Percentiles rank a stretch among this genome's conserved stretches.
Conservation (phyloP, 2,888 invertebrate species). For the Eupithecia exiguata region DNA sequence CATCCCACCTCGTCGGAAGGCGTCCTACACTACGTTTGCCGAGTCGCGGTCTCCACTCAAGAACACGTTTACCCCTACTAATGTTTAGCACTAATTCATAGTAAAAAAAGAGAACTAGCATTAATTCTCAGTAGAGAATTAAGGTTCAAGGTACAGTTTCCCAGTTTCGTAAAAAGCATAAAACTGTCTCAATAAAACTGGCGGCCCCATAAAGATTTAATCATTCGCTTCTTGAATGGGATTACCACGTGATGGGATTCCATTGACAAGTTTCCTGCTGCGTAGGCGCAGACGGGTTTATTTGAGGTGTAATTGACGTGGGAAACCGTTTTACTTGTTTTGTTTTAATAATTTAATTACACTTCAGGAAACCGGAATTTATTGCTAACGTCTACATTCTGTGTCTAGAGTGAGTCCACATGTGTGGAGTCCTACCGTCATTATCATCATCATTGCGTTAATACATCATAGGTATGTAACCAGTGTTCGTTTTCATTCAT, state of each 20-base stretch:
- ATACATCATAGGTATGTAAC: too few relatives aligned
- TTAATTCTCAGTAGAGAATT: background rate
- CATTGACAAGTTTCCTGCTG: constrained; percentile 21
- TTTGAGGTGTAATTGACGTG: constrained; percentile 36
- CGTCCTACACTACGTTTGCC: too few relatives aligned
- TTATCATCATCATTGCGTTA: too few relatives aligned
- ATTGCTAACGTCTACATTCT: background rate
- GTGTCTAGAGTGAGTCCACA: background rate
- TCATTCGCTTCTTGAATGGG: constrained; percentile 25
- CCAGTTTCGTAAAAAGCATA: background rate
- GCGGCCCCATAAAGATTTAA: constrained; percentile 12
- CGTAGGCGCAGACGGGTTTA: constrained; percentile 23
- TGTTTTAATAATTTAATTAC: constrained; percentile 13
- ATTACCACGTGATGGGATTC: constrained; percentile 20
- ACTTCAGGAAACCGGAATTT: constrained; percentile 13
- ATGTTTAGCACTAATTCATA: background rate
- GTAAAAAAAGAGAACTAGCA: background rate
- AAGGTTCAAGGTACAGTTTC: background rate
- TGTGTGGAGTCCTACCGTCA: too few relatives aligned
- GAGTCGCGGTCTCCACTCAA: too few relatives aligned
- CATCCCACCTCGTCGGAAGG: too few relatives aligned
- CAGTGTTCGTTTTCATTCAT: too few relatives aligned
- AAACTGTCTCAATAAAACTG: constrained; percentile 3
- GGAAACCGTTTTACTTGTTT: constrained; percentile 26
- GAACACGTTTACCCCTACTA: too few relatives aligned